Conservation (phyloP, 2,888 invertebrate genomes). For the Vanessa cardui region DNA sequence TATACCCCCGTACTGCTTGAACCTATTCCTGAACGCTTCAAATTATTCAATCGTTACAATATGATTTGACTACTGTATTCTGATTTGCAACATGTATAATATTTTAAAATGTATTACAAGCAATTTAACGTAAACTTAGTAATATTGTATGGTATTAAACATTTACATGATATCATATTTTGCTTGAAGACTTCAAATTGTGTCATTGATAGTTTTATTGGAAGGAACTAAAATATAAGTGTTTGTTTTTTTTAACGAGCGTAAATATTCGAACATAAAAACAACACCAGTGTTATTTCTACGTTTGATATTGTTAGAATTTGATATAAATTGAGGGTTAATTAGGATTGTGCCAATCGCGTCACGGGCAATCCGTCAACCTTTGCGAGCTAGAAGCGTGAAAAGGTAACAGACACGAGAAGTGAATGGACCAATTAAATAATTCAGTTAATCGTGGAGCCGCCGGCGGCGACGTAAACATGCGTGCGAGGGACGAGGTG, state of each 20-base stretch:
- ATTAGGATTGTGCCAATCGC: constrained; percentile 66
- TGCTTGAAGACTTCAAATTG: too few relatives aligned
- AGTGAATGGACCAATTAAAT: constrained; percentile 83
- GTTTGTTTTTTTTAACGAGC: too few relatives aligned
- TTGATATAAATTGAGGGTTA: constrained; percentile 56
- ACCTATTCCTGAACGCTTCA: background rate
- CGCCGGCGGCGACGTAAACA: constrained; percentile 80
- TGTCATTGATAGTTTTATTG: too few relatives aligned
- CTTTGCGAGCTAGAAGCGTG: constrained; percentile 70
- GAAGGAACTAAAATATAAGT: too few relatives aligned
- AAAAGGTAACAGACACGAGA: constrained; percentile 75
- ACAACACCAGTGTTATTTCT: constrained; percentile 9
- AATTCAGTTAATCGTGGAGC: constrained; percentile 80
- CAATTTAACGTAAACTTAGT: too few relatives aligned
- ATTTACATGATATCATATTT: too few relatives aligned
- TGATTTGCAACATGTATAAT: too few relatives aligned
- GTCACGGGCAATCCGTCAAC: constrained; percentile 68
- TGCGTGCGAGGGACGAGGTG: constrained; percentile 68
- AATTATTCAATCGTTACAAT: too few relatives aligned
- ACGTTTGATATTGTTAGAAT: constrained; percentile 19
- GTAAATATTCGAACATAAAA: background rate
- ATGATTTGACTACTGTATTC: too few relatives aligned
- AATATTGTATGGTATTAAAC: too few relatives aligned
- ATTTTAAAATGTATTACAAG: too few relatives aligned
- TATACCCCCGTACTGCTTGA: constrained; percentile 3